phyloP scores from a whole-genome alignment of 2,888 invertebrate species.

The Odontocerum albicorne region DNA sequence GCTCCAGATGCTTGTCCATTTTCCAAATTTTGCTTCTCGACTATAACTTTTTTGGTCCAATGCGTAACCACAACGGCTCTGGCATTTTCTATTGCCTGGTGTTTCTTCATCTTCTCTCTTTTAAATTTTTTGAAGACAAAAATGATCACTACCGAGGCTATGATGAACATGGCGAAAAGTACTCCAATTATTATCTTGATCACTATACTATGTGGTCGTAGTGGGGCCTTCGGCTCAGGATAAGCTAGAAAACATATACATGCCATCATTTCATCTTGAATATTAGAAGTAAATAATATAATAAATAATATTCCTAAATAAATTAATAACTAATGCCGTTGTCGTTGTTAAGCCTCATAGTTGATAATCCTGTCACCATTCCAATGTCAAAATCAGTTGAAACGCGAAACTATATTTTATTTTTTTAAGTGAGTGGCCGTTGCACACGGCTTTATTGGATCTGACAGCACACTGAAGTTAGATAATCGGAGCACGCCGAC shows the following conservation, averaged over 20 bases:
- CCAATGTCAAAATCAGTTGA: no score
- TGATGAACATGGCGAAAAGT: constrained; percentile 61
- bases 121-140: constrained; percentile 71
- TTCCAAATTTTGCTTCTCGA: constrained; percentile 74
- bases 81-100: constrained; percentile 77
- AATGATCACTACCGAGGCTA: constrained; percentile 61
- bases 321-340: no score
- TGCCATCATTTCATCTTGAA: no score
- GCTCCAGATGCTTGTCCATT: constrained; percentile 56
- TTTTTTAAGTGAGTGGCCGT: no score
- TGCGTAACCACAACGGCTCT: constrained; percentile 81
- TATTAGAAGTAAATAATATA: no score
- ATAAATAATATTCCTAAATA: no score
- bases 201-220: constrained; percentile 57
- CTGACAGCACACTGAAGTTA: no score
- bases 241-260: constrained; percentile 30
- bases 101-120: constrained; percentile 78
- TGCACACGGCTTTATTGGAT: no score
- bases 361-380: no score
- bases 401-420: no score
- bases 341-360: no score
- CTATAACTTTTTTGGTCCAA: constrained; percentile 89
- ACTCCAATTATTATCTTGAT: constrained; percentile 62
- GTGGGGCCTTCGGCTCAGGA: constrained; percentile 39
- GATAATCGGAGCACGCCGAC: no score